Base-by-base conservation (phyloP, 2,797 vertebrate genomes). In the Tenualosa thibaudeaui region DNA sequence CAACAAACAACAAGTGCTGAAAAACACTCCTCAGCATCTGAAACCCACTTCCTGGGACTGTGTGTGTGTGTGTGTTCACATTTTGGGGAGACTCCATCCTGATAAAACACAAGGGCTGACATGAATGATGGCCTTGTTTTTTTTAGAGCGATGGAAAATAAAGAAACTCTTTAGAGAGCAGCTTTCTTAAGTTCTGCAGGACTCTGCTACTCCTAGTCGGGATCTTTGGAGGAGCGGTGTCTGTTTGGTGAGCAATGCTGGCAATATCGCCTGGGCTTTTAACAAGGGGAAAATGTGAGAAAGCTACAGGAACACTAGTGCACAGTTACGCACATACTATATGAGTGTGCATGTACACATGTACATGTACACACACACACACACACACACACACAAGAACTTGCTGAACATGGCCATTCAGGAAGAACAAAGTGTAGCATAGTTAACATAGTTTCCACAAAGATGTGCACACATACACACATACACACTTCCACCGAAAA, bases 271-370 rank as follows among this genome's bases (percentile, higher is more conserved):
- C 68, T 75, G 37, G 5, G 71, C 40, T 89, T 89, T 85, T 78
- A 43, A 87, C 75, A 9, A 87, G 84, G 46, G 82, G 85, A 85
- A 88, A 86, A 86, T 84, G 81, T 88, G 84, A 46, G 60, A 56
- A 43, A 31, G 40, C 82, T 83, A 81, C 24, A 75, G 65, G 75
- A 50, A 78, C 17, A 56, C 43, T 43, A 54, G 43, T 24, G 40
- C 46, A 75, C 37, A 78, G 40, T 43, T 40, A 43, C 71, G 31
- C 31, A 78, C 26, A 40, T 15, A 19, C 17, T 37, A 24, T 40
- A 40, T 31, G 43, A 40, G 19, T 17, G 3, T 17, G 43, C 31
- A 26, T 46, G 24, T 24, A 37, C 43, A 75, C 37, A 40, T 26
- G 13, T 31, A 40, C 26, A 71, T 0, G 3, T 9, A 37, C 68